phyloP scores from a whole-genome alignment of 1,140 invertebrate genomes.

The Coenobita brevimanus region DNA sequence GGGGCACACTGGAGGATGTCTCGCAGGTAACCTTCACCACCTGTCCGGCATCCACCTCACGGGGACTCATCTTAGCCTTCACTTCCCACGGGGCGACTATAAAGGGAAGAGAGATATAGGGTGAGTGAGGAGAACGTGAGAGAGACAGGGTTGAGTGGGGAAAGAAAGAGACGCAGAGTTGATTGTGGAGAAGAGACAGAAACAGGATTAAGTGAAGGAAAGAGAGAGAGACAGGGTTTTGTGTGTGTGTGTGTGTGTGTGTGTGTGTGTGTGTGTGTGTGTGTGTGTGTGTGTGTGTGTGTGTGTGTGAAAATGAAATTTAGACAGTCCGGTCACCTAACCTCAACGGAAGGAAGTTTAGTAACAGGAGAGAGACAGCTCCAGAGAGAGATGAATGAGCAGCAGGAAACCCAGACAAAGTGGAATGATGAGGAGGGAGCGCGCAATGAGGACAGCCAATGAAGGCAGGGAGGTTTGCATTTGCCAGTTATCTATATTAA shows the following conservation, averaged over 20 bases:
- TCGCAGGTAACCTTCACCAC: slow-evolving; percentile 87
- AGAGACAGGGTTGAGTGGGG: not conserved
- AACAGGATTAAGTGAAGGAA: not conserved
- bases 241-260: not conserved
- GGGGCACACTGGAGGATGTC: slow-evolving; percentile 92
- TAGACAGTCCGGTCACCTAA: no score
- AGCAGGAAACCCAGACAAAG: not conserved
- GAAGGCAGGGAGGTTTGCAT: no score
- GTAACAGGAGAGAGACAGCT: no score
- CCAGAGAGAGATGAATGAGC: no score
- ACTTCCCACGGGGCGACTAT: slow-evolving; percentile 42
- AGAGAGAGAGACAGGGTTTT: not conserved
- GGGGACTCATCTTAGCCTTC: slow-evolving; percentile 69
- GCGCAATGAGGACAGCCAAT: no score
- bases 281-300: slow-evolving; percentile 26
- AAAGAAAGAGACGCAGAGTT: not conserved
- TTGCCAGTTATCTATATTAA: no score
- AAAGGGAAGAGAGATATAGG: not conserved
- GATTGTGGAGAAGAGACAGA: no score
- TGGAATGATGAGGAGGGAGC: not conserved
- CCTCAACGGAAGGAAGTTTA: no score
- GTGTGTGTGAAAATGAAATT: not conserved
- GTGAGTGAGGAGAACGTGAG: not conserved
- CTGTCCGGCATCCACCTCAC: slow-evolving; percentile 89
- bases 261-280: slow-evolving; percentile 13